Percentiles rank a stretch among this genome's conserved stretches.
These are phyloP conservation scores for Portunus trituberculatus DNA, from an alignment of 1,140 invertebrate species.

Conservation along the genomic window DNA sequence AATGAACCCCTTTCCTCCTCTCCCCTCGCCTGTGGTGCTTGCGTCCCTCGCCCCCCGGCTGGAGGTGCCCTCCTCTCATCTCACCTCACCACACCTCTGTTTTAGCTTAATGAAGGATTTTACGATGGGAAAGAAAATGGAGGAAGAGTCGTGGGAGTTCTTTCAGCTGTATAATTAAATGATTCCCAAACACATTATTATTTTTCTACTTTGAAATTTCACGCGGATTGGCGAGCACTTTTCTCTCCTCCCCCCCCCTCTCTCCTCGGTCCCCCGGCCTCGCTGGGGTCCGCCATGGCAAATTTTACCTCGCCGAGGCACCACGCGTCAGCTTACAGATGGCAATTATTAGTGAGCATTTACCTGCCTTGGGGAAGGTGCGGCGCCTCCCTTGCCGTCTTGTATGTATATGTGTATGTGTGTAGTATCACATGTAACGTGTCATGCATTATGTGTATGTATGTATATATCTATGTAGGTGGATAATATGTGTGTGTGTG, in stretches of 20 bases:
- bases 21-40: not conserved
- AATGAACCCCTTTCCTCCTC: not conserved
- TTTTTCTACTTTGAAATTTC: not conserved
- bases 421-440: too few species aligned
- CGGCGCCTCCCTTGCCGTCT: too few species aligned
- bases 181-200: slow-evolving; percentile 23
- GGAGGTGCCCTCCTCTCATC: not conserved
- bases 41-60: not conserved
- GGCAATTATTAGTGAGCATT: too few species aligned
- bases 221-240: not conserved
- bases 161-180: slow-evolving; percentile 24
- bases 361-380: too few species aligned
- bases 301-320: too few species aligned
- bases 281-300: not conserved
- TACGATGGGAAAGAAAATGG: slow-evolving; percentile 2
- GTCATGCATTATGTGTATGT: too few species aligned
- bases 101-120: slow-evolving; percentile 24
- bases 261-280: too few species aligned
- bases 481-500: too few species aligned
- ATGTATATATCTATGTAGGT: too few species aligned
- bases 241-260: not conserved
- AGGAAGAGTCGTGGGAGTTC: slow-evolving; percentile 9
- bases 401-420: too few species aligned
- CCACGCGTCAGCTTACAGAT: too few species aligned
- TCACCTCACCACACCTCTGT: slow-evolving; percentile 5